Evolutionary conservation across 1,140 invertebrate species (phyloP).

Genomic region (Drosophila guanche): DNA sequence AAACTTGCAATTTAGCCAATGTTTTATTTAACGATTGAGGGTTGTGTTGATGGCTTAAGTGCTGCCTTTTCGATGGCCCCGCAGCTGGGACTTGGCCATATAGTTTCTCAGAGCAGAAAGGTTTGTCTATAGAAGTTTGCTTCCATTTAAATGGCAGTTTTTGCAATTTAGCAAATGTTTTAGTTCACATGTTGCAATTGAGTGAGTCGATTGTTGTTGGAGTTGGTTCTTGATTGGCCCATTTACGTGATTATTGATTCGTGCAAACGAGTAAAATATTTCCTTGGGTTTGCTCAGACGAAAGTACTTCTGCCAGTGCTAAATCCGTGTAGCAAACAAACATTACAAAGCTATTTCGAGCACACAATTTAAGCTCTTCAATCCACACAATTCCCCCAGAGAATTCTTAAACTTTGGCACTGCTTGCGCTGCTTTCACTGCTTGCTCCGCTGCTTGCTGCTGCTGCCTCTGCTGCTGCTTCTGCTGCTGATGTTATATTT

Average conservation of each 20-base stretch:
- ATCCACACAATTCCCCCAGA: slow-evolving; percentile 52
- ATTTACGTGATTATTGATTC: too few relatives aligned
- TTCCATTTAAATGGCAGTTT: too few relatives aligned
- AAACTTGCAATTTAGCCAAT: slow-evolving; percentile 41
- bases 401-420: slow-evolving; percentile 56
- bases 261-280: too few relatives aligned
- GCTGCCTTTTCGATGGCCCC: slow-evolving; percentile 3
- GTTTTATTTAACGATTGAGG: slow-evolving; percentile 43
- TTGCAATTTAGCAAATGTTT: too few relatives aligned
- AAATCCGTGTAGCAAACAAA: slow-evolving; percentile 73
- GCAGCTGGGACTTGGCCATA: too few relatives aligned
- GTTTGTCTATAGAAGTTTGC: too few relatives aligned
- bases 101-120: too few relatives aligned
- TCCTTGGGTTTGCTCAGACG: background rate
- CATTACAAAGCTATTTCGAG: slow-evolving; percentile 76
- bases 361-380: slow-evolving; percentile 72
- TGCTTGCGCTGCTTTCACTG: slow-evolving; percentile 33
- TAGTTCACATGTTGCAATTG: too few relatives aligned
- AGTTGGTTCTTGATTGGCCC: too few relatives aligned
- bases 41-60: slow-evolving; percentile 32
- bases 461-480: slow-evolving; percentile 18
- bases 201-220: too few relatives aligned
- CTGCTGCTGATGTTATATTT: slow-evolving; percentile 61
- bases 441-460: slow-evolving; percentile 15
- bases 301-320: slow-evolving; percentile 28